Evolutionary conservation across 1,140 invertebrate genomes (phyloP).

Genomic region (Pogonomyrmex californicus): DNA sequence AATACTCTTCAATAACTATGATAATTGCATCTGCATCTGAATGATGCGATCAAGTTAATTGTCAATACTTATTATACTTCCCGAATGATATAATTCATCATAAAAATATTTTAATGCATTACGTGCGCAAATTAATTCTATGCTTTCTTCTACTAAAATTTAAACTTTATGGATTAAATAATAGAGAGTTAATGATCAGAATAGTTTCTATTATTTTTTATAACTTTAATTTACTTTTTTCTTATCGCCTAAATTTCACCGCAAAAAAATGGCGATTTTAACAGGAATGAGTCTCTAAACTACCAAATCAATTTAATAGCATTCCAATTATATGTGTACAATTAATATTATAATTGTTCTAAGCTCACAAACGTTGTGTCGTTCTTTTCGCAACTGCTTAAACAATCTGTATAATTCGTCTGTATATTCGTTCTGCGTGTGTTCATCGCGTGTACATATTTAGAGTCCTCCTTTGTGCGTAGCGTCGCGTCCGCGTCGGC

Average conservation of each 20-base stretch:
- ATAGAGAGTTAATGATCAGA: no score
- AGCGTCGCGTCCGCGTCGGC: conserved; percentile 39
- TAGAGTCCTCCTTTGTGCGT: conserved; percentile 45
- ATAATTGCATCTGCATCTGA: not conserved
- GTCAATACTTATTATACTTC: not conserved
- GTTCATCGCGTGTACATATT: conserved; percentile 4
- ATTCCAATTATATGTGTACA: not conserved
- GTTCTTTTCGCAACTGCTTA: conserved; percentile 3
- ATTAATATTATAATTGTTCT: not conserved
- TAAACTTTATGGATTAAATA: no score
- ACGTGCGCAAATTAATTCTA: no score
- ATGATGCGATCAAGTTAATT: not conserved
- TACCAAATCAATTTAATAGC: no score
- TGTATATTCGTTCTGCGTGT: not conserved
- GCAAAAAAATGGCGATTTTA: no score
- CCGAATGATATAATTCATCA: not conserved
- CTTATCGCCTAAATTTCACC: no score
- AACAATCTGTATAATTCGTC: not conserved
- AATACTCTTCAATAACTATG: not conserved
- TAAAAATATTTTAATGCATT: not conserved
- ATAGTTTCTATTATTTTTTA: no score
- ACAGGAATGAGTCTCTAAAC: no score
- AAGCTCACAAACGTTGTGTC: conserved; percentile 9
- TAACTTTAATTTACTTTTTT: no score
- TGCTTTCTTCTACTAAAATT: no score